Conservation (phyloP, 2,113 vertebrate species). For the Anarhynchus alexandrinus region DNA sequence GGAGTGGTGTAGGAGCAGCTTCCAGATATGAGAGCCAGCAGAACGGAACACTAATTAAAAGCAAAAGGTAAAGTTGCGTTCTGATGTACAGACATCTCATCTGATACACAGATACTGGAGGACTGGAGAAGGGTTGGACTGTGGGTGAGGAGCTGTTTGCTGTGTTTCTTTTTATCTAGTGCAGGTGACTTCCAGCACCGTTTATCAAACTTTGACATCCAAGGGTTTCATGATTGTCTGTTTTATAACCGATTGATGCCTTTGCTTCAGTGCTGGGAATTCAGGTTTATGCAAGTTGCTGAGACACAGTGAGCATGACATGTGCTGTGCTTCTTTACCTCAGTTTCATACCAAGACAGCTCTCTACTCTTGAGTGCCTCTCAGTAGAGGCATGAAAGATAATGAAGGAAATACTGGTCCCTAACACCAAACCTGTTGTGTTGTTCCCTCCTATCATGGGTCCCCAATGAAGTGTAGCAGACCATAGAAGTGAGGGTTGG, state of each 20-base stretch:
- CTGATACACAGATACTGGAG: neutral
- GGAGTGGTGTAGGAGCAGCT: conserved; percentile 72
- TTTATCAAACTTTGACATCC: neutral
- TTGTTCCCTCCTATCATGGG: neutral
- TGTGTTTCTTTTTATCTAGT: neutral
- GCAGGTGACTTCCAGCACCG: neutral
- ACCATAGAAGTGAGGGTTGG: neutral
- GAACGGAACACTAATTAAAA: conserved; percentile 80
- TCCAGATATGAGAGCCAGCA: conserved; percentile 85
- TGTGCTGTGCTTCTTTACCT: neutral
- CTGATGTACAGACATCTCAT: neutral
- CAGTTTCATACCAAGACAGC: neutral
- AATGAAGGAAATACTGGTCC: neutral
- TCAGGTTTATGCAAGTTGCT: neutral
- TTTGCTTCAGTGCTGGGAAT: neutral
- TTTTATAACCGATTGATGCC: neutral
- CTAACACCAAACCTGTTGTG: neutral
- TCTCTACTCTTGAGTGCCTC: neutral
- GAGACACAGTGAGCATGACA: neutral
- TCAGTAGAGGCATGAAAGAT: neutral
- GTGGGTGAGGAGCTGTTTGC: neutral
- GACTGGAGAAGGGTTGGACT: neutral
- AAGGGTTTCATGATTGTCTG: neutral
- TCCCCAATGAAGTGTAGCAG: neutral
- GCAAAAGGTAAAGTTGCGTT: conserved; percentile 80